Conservation (phyloP, 2,888 invertebrate genomes). For the Cyclophora albipunctata region DNA sequence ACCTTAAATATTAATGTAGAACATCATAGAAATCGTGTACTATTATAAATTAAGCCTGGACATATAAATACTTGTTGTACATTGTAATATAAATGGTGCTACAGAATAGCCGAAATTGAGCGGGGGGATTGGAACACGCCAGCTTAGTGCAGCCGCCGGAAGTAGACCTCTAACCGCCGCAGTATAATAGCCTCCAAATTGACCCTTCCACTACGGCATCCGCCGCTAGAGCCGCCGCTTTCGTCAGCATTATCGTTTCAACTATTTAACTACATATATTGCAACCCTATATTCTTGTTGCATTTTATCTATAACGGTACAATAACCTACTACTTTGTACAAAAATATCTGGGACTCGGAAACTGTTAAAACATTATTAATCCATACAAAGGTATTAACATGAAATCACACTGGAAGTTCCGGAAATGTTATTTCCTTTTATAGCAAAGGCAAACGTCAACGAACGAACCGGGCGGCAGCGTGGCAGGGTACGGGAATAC, state of each 20-base stretch:
- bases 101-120: conserved; percentile 67
- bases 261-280: conserved; percentile 4
- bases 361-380: no score
- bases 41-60: no score
- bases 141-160: conserved; percentile 73
- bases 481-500: conserved; percentile 56
- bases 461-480: conserved; percentile 34
- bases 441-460: conserved; percentile 61
- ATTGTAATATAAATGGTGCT: conserved; percentile 36
- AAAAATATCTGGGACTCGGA: no score
- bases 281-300: no score
- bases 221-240: conserved; percentile 26
- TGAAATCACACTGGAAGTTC: conserved; percentile 57
- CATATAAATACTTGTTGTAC: no score
- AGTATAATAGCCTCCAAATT: conserved; percentile 73
- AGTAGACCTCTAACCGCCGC: conserved; percentile 70
- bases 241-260: conserved; percentile 37
- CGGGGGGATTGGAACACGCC: conserved; percentile 61
- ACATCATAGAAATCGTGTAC: no score
- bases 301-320: no score
- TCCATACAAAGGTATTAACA: conserved; percentile 43
- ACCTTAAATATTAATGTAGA: no score
- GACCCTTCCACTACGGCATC: conserved; percentile 59
- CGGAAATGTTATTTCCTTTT: conserved; percentile 65
- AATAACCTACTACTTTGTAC: no score